Percentiles rank a stretch among this genome's conserved stretches.
These are phyloP conservation scores for Ia io DNA, from an alignment of 2,113 vertebrate genomes.

Conservation along the genomic window DNA sequence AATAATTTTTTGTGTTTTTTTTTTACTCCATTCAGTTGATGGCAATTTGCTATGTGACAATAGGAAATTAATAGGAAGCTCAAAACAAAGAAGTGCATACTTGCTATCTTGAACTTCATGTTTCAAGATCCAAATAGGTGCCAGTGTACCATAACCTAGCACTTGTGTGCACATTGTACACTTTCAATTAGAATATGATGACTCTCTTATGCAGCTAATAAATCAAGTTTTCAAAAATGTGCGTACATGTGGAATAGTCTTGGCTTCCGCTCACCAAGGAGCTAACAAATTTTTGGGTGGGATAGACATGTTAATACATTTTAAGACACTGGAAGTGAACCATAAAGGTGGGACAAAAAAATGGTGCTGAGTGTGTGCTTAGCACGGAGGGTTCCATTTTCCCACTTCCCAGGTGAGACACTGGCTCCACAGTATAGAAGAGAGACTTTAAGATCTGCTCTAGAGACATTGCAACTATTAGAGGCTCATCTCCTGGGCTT, in stretches of 20 bases:
- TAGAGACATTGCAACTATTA: fast-evolving
- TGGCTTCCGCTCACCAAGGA: neutral
- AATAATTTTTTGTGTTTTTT: neutral
- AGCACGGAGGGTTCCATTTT: neutral
- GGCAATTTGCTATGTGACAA: neutral
- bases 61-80: neutral
- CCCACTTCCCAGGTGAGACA: neutral
- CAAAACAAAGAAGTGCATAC: neutral
- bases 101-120: neutral
- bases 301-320: neutral
- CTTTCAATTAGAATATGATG: slow-evolving; percentile 18
- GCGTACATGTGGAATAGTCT: neutral
- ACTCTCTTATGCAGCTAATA: neutral
- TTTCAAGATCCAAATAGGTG: neutral
- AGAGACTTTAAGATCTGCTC: neutral
- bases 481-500: neutral
- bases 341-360: neutral
- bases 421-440: neutral
- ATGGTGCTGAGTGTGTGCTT: fast-evolving
- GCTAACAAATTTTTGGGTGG: neutral
- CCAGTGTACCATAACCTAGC: neutral
- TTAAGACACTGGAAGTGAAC: neutral
- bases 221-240: neutral
- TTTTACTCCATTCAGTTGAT: neutral
- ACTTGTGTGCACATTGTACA: neutral